Conservation (phyloP, 1,140 invertebrate genomes). For the Sarcophaga peregrina region DNA sequence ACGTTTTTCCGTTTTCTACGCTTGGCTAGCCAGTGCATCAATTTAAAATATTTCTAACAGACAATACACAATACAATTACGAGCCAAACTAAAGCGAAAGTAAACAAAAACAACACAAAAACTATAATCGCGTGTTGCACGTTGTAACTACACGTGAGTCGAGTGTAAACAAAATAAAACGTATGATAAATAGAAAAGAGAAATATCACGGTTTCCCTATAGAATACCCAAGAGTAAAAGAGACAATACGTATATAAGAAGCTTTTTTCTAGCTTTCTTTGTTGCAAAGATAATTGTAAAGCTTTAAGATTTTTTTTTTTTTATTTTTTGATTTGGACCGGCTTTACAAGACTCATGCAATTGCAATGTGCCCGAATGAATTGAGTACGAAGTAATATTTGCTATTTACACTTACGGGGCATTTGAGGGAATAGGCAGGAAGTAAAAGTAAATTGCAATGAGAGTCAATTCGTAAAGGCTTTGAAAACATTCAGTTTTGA, state of each 20-base stretch:
- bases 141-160: constrained; percentile 60
- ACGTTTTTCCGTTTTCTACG: too few species aligned
- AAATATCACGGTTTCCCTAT: not conserved
- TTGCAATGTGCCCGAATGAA: not conserved
- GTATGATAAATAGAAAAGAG: not conserved
- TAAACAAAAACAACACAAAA: constrained; percentile 54
- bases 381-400: too few species aligned
- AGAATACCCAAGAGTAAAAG: not conserved
- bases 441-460: not conserved
- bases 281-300: not conserved
- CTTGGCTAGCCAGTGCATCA: not conserved
- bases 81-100: not conserved
- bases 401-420: not conserved
- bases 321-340: not conserved
- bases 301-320: too few species aligned
- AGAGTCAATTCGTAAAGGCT: not conserved
- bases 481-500: constrained; percentile 2
- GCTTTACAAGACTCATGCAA: constrained; percentile 13
- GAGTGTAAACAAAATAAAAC: constrained; percentile 15
- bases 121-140: constrained; percentile 56
- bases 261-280: not conserved
- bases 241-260: not conserved
- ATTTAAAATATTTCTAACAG: not conserved
- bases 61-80: not conserved
- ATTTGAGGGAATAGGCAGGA: not conserved